phyloP scores from a whole-genome alignment of 1,140 invertebrate species.

The Brachionus angularis region DNA sequence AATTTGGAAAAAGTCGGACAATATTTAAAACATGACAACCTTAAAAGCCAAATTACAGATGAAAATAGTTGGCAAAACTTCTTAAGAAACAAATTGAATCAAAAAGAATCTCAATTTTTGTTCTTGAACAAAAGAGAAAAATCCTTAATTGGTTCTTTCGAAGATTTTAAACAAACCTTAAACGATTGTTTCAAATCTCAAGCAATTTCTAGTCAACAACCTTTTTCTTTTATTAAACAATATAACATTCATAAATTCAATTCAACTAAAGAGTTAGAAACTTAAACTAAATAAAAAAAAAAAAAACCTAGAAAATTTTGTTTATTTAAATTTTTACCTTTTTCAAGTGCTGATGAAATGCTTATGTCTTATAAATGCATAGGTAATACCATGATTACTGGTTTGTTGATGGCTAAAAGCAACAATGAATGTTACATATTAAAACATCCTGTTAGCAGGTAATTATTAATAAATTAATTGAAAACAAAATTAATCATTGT shows the following conservation, averaged over 20 bases:
- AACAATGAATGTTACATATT: slow-evolving; percentile 42
- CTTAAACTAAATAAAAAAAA: not conserved
- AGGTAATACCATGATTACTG: slow-evolving; percentile 23
- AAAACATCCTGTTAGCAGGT: slow-evolving; percentile 21
- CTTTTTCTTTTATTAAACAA: slow-evolving; percentile 42
- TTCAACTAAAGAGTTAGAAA: slow-evolving; percentile 32
- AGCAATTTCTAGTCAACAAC: slow-evolving; percentile 38
- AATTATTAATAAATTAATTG: no score
- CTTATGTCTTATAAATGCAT: slow-evolving; percentile 36
- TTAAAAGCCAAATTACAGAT: not conserved
- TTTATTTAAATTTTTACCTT: not conserved
- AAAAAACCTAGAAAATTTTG: no score
- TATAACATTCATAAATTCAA: slow-evolving; percentile 43
- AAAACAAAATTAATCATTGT: no score
- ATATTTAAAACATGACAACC: slow-evolving; percentile 40
- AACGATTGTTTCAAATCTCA: slow-evolving; percentile 43
- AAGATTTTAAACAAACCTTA: slow-evolving; percentile 39
- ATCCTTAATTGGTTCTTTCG: slow-evolving; percentile 41
- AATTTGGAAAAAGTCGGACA: slow-evolving; percentile 43
- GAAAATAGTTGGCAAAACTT: slow-evolving; percentile 40
- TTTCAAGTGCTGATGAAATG: slow-evolving; percentile 39
- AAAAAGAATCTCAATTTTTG: slow-evolving; percentile 35
- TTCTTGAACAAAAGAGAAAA: slow-evolving; percentile 38
- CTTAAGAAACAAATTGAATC: slow-evolving; percentile 16
- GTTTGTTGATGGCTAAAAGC: slow-evolving; percentile 23